Evolutionary conservation across 2,888 invertebrate species (phyloP).

Genomic region (Melieria omissa): DNA sequence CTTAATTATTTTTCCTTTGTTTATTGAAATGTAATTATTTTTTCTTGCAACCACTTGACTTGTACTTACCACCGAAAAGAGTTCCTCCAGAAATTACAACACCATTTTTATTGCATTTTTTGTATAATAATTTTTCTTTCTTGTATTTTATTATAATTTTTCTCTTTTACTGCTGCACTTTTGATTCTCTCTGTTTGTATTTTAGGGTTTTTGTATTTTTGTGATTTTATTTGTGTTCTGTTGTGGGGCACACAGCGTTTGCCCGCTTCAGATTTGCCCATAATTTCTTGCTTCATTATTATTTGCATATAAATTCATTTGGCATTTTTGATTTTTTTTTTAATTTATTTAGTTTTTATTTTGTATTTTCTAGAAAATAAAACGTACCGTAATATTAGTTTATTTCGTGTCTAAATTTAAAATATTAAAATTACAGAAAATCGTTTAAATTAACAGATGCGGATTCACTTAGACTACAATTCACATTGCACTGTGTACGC

Average conservation of each 20-base stretch:
- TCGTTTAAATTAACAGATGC: too few relatives aligned
- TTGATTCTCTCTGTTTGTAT: slow-evolving; percentile 16
- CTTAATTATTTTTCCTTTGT: too few relatives aligned
- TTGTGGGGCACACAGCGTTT: not conserved
- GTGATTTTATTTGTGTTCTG: slow-evolving; percentile 18
- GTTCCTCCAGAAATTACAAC: too few relatives aligned
- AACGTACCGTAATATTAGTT: too few relatives aligned
- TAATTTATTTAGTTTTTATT: slow-evolving; percentile 41
- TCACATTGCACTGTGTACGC: too few relatives aligned
- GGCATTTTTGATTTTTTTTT: slow-evolving; percentile 37
- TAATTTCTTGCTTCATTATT: not conserved
- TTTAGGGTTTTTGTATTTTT: not conserved
- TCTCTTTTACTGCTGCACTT: slow-evolving; percentile 24
- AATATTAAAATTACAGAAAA: too few relatives aligned
- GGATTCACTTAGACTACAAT: too few relatives aligned
- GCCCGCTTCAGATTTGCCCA: not conserved
- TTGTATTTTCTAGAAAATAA: not conserved
- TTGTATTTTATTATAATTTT: slow-evolving; percentile 20
- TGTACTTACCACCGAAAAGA: too few relatives aligned
- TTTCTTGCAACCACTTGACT: too few relatives aligned
- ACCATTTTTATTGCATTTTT: not conserved
- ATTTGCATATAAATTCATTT: slow-evolving; percentile 3
- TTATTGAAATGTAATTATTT: too few relatives aligned
- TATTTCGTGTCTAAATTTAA: too few relatives aligned
- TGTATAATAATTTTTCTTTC: slow-evolving; percentile 31